A percentile compares a stretch with the other conserved stretches of the same genome.
Evolutionary conservation across 1,140 invertebrate genomes (phyloP).

Genomic region (Hyposmocoma kahamanoa): DNA sequence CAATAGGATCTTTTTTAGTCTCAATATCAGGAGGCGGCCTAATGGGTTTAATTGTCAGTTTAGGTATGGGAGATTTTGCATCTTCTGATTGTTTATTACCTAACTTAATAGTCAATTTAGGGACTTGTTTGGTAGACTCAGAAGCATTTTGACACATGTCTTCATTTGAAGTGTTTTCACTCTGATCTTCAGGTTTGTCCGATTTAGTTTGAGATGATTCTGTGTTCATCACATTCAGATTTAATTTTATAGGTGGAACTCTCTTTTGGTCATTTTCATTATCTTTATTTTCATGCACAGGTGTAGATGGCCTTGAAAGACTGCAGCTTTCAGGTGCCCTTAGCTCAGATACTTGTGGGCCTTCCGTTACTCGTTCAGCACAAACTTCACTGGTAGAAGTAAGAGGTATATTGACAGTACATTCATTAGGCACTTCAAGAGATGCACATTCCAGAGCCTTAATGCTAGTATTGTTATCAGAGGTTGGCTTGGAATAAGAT

Average conservation of each 20-base stretch:
- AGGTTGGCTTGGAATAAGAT: too few relatives aligned
- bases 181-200: not conserved
- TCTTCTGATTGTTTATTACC: conserved; percentile 50
- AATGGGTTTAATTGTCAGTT: conserved; percentile 64
- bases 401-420: too few relatives aligned
- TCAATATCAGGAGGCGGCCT: conserved; percentile 30
- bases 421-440: too few relatives aligned
- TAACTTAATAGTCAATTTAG: conserved; percentile 64
- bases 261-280: conserved; percentile 16
- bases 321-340: too few relatives aligned
- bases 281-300: not conserved
- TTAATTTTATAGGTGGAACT: conserved; percentile 28
- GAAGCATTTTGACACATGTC: conserved; percentile 8
- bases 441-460: too few relatives aligned
- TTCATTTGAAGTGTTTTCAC: not conserved
- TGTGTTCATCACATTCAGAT: conserved; percentile 6
- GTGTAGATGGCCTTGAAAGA: too few relatives aligned
- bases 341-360: too few relatives aligned
- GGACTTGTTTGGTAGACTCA: conserved; percentile 46
- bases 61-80: conserved; percentile 51
- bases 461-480: too few relatives aligned
- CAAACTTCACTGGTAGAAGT: too few relatives aligned
- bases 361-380: too few relatives aligned
- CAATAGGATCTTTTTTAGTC: conserved; percentile 22
- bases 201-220: not conserved